phyloP scores from a whole-genome alignment of 2,113 vertebrate genomes.

The Eurystomus gularis region DNA sequence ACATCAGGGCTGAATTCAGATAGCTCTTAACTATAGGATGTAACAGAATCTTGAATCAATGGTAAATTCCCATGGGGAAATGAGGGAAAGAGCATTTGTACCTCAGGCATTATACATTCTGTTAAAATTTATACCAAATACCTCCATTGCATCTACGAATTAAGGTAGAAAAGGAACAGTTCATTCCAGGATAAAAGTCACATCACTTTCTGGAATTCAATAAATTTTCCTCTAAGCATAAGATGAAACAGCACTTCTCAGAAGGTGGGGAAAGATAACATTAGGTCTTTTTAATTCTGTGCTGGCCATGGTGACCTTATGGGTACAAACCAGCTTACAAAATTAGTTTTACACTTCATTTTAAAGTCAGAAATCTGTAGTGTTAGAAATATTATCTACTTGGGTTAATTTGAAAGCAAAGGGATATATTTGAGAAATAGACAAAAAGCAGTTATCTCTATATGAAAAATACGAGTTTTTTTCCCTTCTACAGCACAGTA shows the following conservation, averaged over 20 bases:
- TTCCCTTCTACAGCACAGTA: not conserved
- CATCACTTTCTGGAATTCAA: not conserved
- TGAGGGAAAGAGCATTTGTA: not conserved
- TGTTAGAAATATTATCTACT: not conserved
- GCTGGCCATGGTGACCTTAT: not conserved
- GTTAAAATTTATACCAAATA: not conserved
- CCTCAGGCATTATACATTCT: not conserved
- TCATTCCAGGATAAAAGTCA: not conserved
- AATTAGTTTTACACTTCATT: not conserved
- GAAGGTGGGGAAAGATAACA: not conserved
- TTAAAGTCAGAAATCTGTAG: not conserved
- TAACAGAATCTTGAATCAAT: not conserved
- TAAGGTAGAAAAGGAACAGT: not conserved
- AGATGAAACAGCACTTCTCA: not conserved
- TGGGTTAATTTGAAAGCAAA: conserved; percentile 1
- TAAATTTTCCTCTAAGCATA: not conserved
- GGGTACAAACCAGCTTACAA: not conserved
- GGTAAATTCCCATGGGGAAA: not conserved
- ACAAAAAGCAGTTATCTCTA: not conserved
- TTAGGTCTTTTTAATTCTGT: not conserved
- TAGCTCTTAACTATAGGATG: not conserved
- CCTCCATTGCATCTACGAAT: not conserved
- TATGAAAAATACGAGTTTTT: not conserved
- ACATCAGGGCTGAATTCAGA: not conserved
- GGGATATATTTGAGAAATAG: not conserved